phyloP scores from a whole-genome alignment of 2,888 invertebrate genomes.

The Agrypnus murinus region DNA sequence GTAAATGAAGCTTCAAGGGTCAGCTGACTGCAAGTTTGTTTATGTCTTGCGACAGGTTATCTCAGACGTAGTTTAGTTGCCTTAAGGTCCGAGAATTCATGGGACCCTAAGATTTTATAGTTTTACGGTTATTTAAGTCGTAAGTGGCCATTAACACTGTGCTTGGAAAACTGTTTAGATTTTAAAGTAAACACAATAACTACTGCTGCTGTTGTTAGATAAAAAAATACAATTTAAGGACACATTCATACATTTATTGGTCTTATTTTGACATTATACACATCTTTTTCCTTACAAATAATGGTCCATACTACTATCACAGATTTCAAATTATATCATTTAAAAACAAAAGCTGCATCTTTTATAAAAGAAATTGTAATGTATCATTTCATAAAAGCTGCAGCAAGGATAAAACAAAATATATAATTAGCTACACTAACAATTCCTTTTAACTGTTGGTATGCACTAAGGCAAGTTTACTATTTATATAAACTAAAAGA shows the following conservation, averaged over 20 bases:
- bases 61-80: too few relatives aligned
- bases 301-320: constrained; percentile 73
- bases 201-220: too few relatives aligned
- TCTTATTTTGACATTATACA: constrained; percentile 66
- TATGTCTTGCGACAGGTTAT: too few relatives aligned
- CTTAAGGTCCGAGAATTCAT: too few relatives aligned
- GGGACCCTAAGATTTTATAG: too few relatives aligned
- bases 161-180: too few relatives aligned
- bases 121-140: too few relatives aligned
- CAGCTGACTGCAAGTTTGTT: too few relatives aligned
- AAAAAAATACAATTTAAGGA: too few relatives aligned
- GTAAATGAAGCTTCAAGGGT: too few relatives aligned
- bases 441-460: constrained; percentile 62
- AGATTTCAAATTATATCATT: constrained; percentile 69
- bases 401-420: constrained; percentile 44
- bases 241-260: constrained; percentile 68
- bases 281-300: constrained; percentile 70
- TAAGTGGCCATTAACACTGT: too few relatives aligned
- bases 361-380: constrained; percentile 19
- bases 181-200: too few relatives aligned
- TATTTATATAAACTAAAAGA: not conserved
- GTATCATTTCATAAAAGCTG: constrained; percentile 48
- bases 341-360: constrained; percentile 50
- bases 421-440: constrained; percentile 57
- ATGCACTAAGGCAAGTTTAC: constrained; percentile 38